Conservation (phyloP, 2,888 invertebrate species). For the Hirudinaria manillensis region DNA sequence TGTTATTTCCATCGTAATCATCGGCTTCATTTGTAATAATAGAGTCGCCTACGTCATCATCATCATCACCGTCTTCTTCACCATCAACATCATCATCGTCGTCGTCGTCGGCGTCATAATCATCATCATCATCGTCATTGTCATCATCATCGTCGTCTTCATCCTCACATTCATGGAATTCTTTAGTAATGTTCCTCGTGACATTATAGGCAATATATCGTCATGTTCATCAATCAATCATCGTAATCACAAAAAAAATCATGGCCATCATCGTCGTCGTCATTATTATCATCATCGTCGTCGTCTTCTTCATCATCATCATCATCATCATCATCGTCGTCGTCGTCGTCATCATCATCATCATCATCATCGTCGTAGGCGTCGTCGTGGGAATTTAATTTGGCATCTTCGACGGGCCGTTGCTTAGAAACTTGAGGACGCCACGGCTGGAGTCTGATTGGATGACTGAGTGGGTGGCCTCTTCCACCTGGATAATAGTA, state of each 20-base stretch:
- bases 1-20: constrained; percentile 3
- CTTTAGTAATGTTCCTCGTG: too few species aligned
- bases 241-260: background rate
- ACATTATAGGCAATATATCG: too few species aligned
- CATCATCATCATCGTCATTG: background rate
- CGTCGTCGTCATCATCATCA: constrained; percentile 1
- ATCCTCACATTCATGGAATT: background rate
- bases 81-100: background rate
- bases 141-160: background rate
- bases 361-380: too few species aligned
- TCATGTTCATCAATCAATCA: background rate
- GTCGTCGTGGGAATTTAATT: background rate
- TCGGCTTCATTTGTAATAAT: constrained; percentile 2
- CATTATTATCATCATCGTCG: background rate
- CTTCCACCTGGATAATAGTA: constrained; percentile 25
- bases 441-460: constrained; percentile 28
- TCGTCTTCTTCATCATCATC: background rate
- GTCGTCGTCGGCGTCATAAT: background rate
- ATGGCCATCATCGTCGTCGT: background rate
- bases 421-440: constrained; percentile 29
- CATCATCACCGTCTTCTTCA: background rate
- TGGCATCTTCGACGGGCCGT: constrained; percentile 16
- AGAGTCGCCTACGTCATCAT: constrained; percentile 6
- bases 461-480: constrained; percentile 32
- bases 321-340: too few species aligned